Evolutionary conservation across 2,113 vertebrate genomes (phyloP).

Genomic region (Acanthisitta chloris): DNA sequence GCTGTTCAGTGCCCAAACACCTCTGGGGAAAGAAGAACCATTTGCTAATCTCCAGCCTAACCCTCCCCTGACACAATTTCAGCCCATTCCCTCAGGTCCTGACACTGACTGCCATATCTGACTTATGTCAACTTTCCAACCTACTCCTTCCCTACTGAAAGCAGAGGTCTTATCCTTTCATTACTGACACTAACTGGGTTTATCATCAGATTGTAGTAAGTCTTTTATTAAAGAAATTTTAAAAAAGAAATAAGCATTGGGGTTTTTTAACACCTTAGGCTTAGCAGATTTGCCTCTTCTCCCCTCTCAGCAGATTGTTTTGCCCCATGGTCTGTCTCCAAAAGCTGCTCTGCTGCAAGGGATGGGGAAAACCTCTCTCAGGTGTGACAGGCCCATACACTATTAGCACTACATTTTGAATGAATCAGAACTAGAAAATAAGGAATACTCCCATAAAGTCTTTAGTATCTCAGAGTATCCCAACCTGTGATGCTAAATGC

Average conservation of each 20-base stretch:
- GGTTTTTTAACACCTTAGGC: not conserved
- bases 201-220: not conserved
- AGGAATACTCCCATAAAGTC: not conserved
- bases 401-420: not conserved
- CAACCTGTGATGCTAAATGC: not conserved
- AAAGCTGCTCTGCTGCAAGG: not conserved
- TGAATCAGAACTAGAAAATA: not conserved
- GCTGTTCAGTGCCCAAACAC: no score
- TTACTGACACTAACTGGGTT: not conserved
- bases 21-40: no score
- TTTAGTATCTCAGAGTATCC: not conserved
- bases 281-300: not conserved
- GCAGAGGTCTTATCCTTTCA: not conserved
- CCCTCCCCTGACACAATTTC: no score
- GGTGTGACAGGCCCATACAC: not conserved
- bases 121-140: not conserved
- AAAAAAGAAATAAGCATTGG: rapidly evolving
- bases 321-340: not conserved
- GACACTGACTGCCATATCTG: no score
- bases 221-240: not conserved
- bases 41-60: no score
- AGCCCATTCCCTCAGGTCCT: no score
- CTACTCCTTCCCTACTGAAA: not conserved
- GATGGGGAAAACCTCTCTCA: not conserved
- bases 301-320: not conserved